Conservation (phyloP, 2,797 vertebrate genomes). For the Lutjanus argentimaculatus region DNA sequence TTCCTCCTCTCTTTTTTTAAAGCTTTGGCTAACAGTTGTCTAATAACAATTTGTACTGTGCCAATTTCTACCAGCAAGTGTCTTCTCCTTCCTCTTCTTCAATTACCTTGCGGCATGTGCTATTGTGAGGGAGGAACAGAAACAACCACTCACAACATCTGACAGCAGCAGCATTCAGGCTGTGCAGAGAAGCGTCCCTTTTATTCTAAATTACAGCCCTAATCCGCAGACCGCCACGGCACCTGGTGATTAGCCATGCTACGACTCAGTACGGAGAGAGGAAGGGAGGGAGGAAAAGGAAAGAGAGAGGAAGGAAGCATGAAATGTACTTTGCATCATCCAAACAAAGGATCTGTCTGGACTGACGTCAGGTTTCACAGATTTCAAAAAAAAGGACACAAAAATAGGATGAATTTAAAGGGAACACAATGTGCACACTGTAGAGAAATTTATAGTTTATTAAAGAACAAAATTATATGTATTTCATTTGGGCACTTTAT, state of each 20-base stretch:
- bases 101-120: constrained; percentile 86
- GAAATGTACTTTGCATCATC: constrained; percentile 69
- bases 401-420: constrained; percentile 63
- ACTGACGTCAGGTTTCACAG: constrained; percentile 40
- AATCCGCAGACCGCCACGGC: constrained; percentile 42
- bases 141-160: constrained; percentile 58
- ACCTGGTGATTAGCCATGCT: constrained; percentile 71
- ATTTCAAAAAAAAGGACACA: constrained; percentile 36
- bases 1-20: constrained; percentile 38
- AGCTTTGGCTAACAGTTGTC: constrained; percentile 62
- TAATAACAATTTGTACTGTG: constrained; percentile 84
- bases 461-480: constrained; percentile 31
- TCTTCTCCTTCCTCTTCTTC: constrained; percentile 83
- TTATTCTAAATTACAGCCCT: constrained; percentile 71
- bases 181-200: constrained; percentile 53
- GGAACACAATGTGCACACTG: constrained; percentile 63
- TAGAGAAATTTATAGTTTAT: constrained; percentile 57
- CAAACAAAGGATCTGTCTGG: constrained; percentile 56
- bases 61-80: constrained; percentile 96
- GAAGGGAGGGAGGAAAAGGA: constrained; percentile 15
- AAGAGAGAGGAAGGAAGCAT: constrained; percentile 59
- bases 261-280: constrained; percentile 32
- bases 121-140: constrained; percentile 77
- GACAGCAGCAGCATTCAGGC: constrained; percentile 68
- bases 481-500: constrained; percentile 79